Conservation (phyloP, 2,888 invertebrate genomes). For the Nemapogon koenigi region DNA sequence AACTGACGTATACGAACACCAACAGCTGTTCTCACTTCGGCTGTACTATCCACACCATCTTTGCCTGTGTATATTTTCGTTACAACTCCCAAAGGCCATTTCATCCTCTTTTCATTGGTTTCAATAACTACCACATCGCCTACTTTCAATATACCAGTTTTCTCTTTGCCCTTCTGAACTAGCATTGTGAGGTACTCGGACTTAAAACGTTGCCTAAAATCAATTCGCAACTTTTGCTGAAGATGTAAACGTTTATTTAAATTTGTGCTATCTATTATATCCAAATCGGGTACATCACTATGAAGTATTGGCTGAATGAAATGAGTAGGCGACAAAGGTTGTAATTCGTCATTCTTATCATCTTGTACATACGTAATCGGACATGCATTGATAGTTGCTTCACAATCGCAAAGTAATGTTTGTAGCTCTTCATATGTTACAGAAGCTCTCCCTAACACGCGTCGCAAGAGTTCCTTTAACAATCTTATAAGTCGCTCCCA, state of each 20-base stretch:
- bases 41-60: too few relatives aligned
- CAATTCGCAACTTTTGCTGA: neutral
- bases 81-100: too few relatives aligned
- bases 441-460: neutral
- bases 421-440: too few relatives aligned
- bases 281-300: neutral
- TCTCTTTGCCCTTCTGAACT: neutral
- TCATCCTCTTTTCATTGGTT: constrained; percentile 1
- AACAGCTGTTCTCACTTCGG: too few relatives aligned
- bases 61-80: too few relatives aligned
- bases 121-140: neutral
- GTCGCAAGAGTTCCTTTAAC: neutral
- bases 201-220: neutral
- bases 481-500: too few relatives aligned
- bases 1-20: too few relatives aligned
- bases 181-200: neutral
- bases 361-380: constrained; percentile 1
- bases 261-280: neutral
- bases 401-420: constrained; percentile 6
- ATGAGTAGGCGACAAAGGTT: constrained; percentile 2
- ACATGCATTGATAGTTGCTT: constrained; percentile 2
- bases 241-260: neutral
- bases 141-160: neutral
- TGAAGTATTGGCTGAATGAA: neutral
- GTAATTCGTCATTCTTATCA: neutral